Evolutionary conservation across 2,113 vertebrate species (phyloP).

Genomic region (Mesembrinibis cayennensis): DNA sequence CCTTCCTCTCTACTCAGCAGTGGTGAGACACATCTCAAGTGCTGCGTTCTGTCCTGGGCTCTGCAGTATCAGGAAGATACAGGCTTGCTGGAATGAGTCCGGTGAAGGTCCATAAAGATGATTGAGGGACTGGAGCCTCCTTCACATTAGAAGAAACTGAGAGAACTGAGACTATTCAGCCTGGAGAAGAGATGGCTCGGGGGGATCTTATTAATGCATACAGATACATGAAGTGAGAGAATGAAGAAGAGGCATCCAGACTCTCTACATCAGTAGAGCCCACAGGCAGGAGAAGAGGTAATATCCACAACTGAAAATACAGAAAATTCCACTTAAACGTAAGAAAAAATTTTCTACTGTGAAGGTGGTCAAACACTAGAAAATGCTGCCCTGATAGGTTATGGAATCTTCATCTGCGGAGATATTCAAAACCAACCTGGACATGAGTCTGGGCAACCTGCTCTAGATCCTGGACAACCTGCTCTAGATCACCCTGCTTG

Average conservation of each 20-base stretch:
- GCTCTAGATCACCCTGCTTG: neutral
- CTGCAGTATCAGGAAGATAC: neutral
- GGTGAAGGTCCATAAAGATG: neutral
- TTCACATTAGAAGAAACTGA: neutral
- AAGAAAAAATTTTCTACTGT: neutral
- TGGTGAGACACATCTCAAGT: neutral
- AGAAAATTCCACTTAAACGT: neutral
- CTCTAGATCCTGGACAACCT: neutral
- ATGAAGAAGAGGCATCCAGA: neutral
- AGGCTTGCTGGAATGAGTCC: neutral
- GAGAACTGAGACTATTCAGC: neutral
- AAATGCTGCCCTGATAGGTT: neutral
- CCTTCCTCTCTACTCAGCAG: neutral
- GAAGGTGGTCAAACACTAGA: neutral
- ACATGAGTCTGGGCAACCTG: neutral
- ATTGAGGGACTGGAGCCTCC: neutral
- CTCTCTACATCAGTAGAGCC: neutral
- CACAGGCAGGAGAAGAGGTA: neutral
- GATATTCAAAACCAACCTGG: neutral
- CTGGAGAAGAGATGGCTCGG: neutral
- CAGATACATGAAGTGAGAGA: neutral
- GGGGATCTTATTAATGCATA: neutral
- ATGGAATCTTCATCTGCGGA: neutral
- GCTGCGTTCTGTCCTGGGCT: neutral
- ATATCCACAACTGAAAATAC: neutral